Percentiles rank a stretch among this genome's conserved stretches.
These are phyloP conservation scores for Andrena flavipes DNA, from an alignment of 2,888 invertebrate species.

Conservation along the genomic window DNA sequence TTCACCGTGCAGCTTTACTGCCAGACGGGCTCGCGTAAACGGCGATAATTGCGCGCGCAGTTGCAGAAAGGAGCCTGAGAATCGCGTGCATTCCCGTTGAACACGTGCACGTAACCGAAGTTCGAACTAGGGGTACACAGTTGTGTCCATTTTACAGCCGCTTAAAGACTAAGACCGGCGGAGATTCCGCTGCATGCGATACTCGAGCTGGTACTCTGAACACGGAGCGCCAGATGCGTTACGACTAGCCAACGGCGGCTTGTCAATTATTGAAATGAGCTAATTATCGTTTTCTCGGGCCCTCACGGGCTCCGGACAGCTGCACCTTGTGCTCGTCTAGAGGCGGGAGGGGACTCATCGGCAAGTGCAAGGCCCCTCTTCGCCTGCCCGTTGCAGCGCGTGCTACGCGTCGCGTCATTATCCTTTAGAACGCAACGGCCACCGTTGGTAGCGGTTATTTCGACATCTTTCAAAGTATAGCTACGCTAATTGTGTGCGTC, in stretches of 20 bases:
- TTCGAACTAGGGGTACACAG: slow-evolving; percentile 71
- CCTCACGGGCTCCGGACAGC: slow-evolving; percentile 73
- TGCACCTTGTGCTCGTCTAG: slow-evolving; percentile 71
- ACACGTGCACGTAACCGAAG: slow-evolving; percentile 59
- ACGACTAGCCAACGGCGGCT: slow-evolving; percentile 70
- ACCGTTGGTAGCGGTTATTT: slow-evolving; percentile 37
- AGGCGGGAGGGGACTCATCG: slow-evolving; percentile 20
- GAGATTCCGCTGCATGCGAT: slow-evolving; percentile 22
- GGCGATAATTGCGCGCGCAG: slow-evolving; percentile 79
- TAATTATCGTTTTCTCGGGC: slow-evolving; percentile 82
- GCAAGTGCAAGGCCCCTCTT: slow-evolving; percentile 35
- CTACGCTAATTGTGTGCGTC: slow-evolving; percentile 5
- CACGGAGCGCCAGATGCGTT: slow-evolving; percentile 79
- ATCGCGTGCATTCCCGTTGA: slow-evolving; percentile 50
- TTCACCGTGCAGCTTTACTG: slow-evolving; percentile 70
- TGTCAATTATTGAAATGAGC: slow-evolving; percentile 85
- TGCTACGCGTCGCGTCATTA: slow-evolving; percentile 78
- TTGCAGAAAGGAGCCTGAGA: slow-evolving; percentile 69
- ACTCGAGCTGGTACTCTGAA: slow-evolving; percentile 31
- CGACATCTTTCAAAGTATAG: slow-evolving; percentile 22
- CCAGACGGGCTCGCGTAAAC: slow-evolving; percentile 74
- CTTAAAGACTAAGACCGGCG: slow-evolving; percentile 76
- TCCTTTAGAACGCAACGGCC: slow-evolving; percentile 67
- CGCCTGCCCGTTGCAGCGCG: slow-evolving; percentile 69
- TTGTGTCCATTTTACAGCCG: slow-evolving; percentile 78